These are phyloP conservation scores for Philotrypesis tridentata DNA, from an alignment of 1,140 invertebrate species.

Conservation along the genomic window DNA sequence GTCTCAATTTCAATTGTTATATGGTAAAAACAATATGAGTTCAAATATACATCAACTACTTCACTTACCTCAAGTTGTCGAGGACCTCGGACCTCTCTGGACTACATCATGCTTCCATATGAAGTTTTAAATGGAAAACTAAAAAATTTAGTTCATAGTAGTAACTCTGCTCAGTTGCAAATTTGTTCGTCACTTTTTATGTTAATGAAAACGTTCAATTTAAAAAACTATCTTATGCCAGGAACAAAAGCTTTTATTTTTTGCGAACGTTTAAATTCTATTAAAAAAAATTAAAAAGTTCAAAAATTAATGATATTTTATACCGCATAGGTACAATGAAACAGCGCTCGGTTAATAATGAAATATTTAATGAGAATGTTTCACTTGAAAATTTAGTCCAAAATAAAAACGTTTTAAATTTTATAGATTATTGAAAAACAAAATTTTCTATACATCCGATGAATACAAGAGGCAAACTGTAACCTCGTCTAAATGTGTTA, in stretches of 20 bases:
- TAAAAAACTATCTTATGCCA: background rate
- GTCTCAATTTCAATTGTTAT: background rate
- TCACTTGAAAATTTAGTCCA: background rate
- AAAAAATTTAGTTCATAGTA: constrained; percentile 27
- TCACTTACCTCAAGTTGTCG: constrained; percentile 8
- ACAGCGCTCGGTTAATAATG: background rate
- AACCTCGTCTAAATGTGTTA: too few relatives aligned
- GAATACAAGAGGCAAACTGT: too few relatives aligned
- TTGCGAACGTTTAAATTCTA: background rate
- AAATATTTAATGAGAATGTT: background rate
- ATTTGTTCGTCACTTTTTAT: constrained; percentile 8
- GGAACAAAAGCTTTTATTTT: background rate
- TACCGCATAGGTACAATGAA: background rate
- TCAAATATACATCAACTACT: constrained; percentile 11
- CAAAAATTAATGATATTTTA: background rate
- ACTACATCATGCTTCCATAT: constrained; percentile 29
- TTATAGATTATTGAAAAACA: background rate
- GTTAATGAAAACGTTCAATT: background rate
- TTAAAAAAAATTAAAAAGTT: background rate
- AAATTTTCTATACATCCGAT: background rate
- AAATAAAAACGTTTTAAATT: background rate
- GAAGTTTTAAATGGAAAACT: constrained; percentile 32
- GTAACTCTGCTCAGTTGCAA: constrained; percentile 34
- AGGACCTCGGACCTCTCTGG: constrained; percentile 19
- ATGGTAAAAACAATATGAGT: background rate